These are phyloP conservation scores for Lasioglossum figueresi DNA, from an alignment of 2,888 invertebrate genomes.

Conservation along the genomic window DNA sequence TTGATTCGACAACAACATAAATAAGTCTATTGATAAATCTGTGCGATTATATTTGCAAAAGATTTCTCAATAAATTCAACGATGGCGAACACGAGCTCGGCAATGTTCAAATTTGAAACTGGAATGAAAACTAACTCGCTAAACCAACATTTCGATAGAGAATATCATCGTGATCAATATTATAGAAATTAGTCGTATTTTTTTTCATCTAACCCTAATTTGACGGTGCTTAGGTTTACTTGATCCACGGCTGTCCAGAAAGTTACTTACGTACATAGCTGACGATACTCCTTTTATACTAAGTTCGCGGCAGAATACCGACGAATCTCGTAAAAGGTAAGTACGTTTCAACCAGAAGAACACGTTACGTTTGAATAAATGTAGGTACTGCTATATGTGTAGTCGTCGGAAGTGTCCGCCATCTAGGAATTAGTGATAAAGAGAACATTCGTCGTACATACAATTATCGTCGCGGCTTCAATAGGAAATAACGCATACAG, in stretches of 20 bases:
- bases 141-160: neutral
- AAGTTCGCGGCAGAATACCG: neutral
- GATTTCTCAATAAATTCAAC: neutral
- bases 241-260: neutral
- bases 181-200: neutral
- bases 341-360: neutral
- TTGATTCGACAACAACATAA: neutral
- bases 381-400: neutral
- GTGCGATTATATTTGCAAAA: conserved; percentile 1
- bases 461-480: neutral
- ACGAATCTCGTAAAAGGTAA: neutral
- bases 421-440: neutral
- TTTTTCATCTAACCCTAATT: neutral
- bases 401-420: neutral
- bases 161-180: neutral
- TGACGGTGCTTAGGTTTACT: neutral
- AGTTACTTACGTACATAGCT: neutral
- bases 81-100: neutral
- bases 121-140: neutral
- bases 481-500: neutral
- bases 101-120: neutral
- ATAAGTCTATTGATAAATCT: neutral
- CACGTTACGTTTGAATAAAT: neutral
- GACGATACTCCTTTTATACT: neutral
- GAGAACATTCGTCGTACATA: neutral